These are phyloP conservation scores for Syritta pipiens DNA, from an alignment of 2,888 invertebrate genomes.

Conservation along the genomic window DNA sequence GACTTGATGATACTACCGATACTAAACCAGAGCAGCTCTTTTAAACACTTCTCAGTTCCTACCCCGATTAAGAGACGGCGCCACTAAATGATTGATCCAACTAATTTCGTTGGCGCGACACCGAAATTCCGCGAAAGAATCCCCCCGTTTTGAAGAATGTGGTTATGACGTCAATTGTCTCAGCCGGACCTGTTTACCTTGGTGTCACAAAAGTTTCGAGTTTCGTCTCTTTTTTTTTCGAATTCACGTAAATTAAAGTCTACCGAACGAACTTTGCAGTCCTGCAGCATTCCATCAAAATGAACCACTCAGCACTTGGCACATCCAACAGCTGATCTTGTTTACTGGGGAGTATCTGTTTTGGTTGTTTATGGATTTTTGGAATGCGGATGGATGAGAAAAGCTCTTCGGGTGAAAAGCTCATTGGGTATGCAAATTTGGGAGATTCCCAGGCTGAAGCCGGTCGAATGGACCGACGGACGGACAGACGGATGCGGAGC, in stretches of 20 bases:
- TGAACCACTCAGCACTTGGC: constrained; percentile 13
- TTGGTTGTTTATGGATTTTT: constrained; percentile 30
- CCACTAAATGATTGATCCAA: constrained; percentile 38
- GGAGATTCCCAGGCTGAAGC: too few relatives aligned
- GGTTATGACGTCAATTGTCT: constrained; percentile 48
- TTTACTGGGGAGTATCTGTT: constrained; percentile 1
- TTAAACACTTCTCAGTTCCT: constrained; percentile 40
- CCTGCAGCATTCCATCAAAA: constrained; percentile 44
- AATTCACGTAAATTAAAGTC: constrained; percentile 19
- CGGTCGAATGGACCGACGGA: too few relatives aligned
- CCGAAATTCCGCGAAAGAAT: constrained; percentile 49
- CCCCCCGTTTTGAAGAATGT: constrained; percentile 21
- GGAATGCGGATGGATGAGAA: constrained; percentile 53
- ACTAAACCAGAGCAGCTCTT: constrained; percentile 36
- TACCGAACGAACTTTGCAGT: constrained; percentile 28
- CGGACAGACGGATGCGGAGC: neutral
- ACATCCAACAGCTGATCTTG: constrained; percentile 46
- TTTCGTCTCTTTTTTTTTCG: too few relatives aligned
- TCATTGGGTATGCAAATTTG: neutral
- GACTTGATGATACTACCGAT: constrained; percentile 35
- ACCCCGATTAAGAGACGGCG: constrained; percentile 6
- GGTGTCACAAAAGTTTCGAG: too few relatives aligned
- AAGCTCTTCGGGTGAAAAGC: neutral
- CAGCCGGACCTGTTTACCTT: constrained; percentile 26
- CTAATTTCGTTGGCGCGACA: neutral